Base-by-base conservation (phyloP, 1,140 invertebrate genomes). In the Ganaspis sp. region DNA sequence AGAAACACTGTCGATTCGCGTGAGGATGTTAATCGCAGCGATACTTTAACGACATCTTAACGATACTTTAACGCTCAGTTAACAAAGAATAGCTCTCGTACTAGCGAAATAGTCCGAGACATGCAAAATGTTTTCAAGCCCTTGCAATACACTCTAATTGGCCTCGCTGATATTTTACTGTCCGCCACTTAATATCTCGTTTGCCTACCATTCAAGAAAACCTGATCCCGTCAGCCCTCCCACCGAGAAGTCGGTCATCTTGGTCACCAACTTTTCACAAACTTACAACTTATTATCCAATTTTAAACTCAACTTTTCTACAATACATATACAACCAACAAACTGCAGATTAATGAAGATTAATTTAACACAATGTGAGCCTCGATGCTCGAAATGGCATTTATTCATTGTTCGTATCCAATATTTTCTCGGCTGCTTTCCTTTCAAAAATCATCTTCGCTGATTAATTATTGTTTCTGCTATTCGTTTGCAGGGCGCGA, bases 1-100 rank as follows among this genome's bases (percentile, higher is more conserved):
- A 42, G 37, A 42, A 19, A 45, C 4, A 12, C 9, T 64, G 34
- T 76, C 75, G 77, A 81, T 72, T 83, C 77, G 72, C 76, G 76
- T 81, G 76, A 53, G 54, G 17, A 74, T 42, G 77, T 81, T 79
- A 84, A 84, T 84, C 77, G 72, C 78, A 42, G 69, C 74, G 74
- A 81, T 83, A 78, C 29, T 78, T 80, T 81, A 84, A 81, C 53
- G 79, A 83, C 72, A 45, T 58, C 76, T 83, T 83, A 83, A 82
- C 82, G 82, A 82, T 76, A 71, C 58, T 78, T 84, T 82, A 81
- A 84, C 75, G 75, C 75, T 76, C 53, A 76, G 69, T 76, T 64
- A 26, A 64, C 54, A 64, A 64, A 54, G 53, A 54, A 54, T 21
- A 54, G 21, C 53, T 23, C 49, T 19, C 53, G 53, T 21, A 54